phyloP scores from a whole-genome alignment of 2,888 invertebrate genomes.

The Eueremaeus valkanovi region DNA sequence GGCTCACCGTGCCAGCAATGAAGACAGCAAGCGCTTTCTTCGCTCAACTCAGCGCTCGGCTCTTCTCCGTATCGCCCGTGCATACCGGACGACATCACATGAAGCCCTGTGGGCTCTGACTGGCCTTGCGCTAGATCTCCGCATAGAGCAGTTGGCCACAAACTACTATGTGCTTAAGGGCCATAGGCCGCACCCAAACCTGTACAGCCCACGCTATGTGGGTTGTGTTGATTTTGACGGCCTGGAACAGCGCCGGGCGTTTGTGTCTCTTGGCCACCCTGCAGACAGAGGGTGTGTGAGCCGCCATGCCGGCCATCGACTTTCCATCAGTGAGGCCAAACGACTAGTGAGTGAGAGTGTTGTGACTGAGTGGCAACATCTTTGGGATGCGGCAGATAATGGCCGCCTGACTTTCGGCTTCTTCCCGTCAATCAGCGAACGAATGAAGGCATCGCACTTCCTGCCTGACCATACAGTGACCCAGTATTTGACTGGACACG shows the following conservation, averaged over 20 bases:
- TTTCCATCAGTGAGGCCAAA: neutral
- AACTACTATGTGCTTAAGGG: neutral
- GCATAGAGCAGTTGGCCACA: neutral
- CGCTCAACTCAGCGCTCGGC: neutral
- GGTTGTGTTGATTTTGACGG: neutral
- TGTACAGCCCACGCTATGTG: neutral
- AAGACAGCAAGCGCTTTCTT: neutral
- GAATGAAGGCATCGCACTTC: neutral
- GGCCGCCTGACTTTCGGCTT: neutral
- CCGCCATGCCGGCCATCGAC: no score
- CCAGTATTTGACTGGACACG: neutral
- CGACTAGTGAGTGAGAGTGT: neutral
- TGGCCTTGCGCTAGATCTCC: neutral
- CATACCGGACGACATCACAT: conserved; percentile 10
- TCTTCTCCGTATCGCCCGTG: neutral
- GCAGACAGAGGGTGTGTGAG: no score
- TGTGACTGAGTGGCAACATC: neutral
- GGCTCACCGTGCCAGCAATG: neutral
- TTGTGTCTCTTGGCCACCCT: neutral
- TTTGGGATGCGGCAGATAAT: neutral
- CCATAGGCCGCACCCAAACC: neutral
- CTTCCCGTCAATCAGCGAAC: neutral
- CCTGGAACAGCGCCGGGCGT: neutral
- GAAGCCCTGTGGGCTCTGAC: neutral
- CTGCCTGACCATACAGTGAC: neutral